A percentile compares a stretch with the other conserved stretches of the same genome.
These are phyloP conservation scores for Lethenteron reissneri DNA, from an alignment of 2,113 vertebrate species.

Conservation along the genomic window DNA sequence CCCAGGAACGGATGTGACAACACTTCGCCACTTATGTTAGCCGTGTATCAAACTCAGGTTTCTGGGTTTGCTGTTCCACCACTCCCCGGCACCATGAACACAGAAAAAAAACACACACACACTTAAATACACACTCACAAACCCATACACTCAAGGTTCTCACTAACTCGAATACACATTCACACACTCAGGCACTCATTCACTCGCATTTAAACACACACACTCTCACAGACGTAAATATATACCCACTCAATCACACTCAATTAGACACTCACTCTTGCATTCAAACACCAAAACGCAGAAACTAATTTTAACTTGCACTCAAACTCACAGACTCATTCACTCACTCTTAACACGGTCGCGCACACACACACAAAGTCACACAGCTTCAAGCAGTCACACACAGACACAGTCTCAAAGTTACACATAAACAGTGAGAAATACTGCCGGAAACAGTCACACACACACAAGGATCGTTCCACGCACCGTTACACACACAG, in stretches of 20 bases:
- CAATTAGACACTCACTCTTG: neutral
- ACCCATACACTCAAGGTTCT: no score
- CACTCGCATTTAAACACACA: neutral
- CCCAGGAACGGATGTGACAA: no score
- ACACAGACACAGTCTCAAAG: neutral
- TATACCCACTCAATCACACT: neutral
- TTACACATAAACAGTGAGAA: neutral
- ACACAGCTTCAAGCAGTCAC: neutral
- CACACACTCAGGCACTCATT: neutral
- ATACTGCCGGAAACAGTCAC: constrained; percentile 4
- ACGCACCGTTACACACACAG: constrained; percentile 6
- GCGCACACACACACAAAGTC: neutral
- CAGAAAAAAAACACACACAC: no score
- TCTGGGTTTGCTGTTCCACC: no score
- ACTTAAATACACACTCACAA: no score
- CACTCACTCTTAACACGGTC: neutral
- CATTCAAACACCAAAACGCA: neutral
- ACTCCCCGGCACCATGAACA: no score
- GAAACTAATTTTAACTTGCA: neutral
- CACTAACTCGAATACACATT: neutral
- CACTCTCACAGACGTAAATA: neutral
- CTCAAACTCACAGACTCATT: neutral
- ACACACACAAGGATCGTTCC: constrained; percentile 1
- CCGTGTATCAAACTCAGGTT: no score
- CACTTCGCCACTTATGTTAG: no score